Evolutionary conservation across 2,888 invertebrate species (phyloP).

Genomic region (Drosophila pegasa): DNA sequence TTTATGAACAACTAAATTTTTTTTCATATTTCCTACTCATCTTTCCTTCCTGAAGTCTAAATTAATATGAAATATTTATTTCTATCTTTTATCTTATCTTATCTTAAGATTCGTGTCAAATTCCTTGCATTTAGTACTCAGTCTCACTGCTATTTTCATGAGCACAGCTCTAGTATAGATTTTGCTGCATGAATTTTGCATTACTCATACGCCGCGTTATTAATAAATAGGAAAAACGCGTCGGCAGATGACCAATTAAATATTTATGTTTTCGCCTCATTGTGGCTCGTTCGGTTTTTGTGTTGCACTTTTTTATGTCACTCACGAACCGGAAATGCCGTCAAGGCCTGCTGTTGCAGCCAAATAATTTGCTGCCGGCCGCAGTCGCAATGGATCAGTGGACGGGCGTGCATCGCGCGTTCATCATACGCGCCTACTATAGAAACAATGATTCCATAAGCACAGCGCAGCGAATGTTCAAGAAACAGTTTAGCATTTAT

Average conservation of each 20-base stretch:
- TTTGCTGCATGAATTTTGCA: conserved; percentile 24
- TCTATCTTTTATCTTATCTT: too few species aligned
- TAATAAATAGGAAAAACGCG: conserved; percentile 29
- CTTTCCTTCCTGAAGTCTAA: too few species aligned
- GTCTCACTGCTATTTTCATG: too few species aligned
- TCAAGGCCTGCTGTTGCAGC: conserved; percentile 13
- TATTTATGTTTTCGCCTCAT: conserved; percentile 6
- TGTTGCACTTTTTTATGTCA: conserved; percentile 66
- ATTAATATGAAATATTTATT: too few species aligned
- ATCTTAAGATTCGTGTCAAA: too few species aligned
- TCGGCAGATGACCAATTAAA: conserved; percentile 52
- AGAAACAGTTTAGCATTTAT: conserved; percentile 79
- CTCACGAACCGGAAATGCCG: conserved; percentile 58
- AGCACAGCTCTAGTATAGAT: too few species aligned
- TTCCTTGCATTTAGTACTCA: too few species aligned
- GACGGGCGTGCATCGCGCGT: conserved; percentile 82
- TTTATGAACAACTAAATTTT: too few species aligned
- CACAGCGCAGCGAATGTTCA: conserved; percentile 76
- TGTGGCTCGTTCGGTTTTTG: conserved; percentile 4
- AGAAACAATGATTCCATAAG: conserved; percentile 79
- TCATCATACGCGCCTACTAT: conserved; percentile 77
- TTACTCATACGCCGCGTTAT: conserved; percentile 65
- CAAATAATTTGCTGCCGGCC: not conserved
- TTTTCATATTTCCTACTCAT: too few species aligned
- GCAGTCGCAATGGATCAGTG: conserved; percentile 80